A percentile compares a stretch with the other conserved stretches of the same genome.
Conservation (phyloP, 2,888 invertebrate species). For the Eilema depressum region DNA sequence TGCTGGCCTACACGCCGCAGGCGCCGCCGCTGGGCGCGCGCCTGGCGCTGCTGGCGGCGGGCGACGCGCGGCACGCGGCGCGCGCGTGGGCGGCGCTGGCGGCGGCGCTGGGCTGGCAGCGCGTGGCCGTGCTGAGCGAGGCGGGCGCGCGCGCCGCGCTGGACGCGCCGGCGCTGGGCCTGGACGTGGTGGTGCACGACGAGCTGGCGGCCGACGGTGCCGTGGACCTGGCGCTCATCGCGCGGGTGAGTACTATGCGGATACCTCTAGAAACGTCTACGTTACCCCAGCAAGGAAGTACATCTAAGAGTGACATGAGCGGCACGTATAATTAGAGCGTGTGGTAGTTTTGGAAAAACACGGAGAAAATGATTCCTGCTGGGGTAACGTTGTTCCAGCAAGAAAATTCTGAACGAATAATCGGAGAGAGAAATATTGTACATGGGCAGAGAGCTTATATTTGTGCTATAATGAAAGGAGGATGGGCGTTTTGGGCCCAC, state of each 20-base stretch:
- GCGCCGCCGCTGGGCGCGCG: constrained; percentile 59
- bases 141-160: constrained; percentile 63
- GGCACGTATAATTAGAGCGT: no score
- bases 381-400: no score
- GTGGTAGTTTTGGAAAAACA: no score
- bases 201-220: constrained; percentile 75
- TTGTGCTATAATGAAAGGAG: no score
- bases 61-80: constrained; percentile 57
- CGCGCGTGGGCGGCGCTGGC: constrained; percentile 58
- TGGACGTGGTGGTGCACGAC: constrained; percentile 61
- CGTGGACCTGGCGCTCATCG: constrained; percentile 63
- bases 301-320: no score
- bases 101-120: constrained; percentile 65
- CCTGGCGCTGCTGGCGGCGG: constrained; percentile 63
- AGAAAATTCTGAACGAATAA: no score
- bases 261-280: no score
- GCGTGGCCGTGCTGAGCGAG: constrained; percentile 70
- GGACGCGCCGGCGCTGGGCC: constrained; percentile 59
- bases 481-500: no score
- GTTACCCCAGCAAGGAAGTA: no score
- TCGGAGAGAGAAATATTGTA: no score
- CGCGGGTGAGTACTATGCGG: constrained; percentile 70
- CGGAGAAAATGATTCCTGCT: no score
- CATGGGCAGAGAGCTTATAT: no score
- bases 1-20: constrained; percentile 72